A percentile compares a stretch with the other conserved stretches of the same genome.
Evolutionary conservation across 53 echinoderm and acorn worm genomes (phyloP).

Genomic region (Mesocentrotus franciscanus): DNA sequence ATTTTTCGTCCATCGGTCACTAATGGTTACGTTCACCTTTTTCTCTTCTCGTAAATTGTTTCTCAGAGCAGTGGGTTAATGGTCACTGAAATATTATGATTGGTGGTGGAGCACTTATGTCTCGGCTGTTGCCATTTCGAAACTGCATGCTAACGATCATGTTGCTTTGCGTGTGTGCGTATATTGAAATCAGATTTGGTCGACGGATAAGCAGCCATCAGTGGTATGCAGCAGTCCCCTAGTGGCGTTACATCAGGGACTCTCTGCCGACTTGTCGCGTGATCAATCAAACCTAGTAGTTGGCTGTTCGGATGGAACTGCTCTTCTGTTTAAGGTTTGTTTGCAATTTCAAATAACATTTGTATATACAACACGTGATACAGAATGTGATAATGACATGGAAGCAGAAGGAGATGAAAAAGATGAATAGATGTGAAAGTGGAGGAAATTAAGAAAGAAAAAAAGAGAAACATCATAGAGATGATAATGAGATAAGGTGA

Average conservation of each 20-base stretch:
- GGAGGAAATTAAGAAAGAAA: background rate
- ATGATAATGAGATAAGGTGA: no score
- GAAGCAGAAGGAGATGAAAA: no score
- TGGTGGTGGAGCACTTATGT: no score
- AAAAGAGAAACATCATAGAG: background rate
- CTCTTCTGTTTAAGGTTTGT: constrained; percentile 27
- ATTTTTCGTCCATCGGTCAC: no score
- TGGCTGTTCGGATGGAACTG: constrained; percentile 57
- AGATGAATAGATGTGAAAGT: background rate
- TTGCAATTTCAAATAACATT: no score
- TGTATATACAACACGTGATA: background rate
- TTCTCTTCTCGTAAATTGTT: no score
- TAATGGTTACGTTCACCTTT: no score
- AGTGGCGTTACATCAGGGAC: constrained; percentile 23
- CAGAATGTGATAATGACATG: no score
- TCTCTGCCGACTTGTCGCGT: constrained; percentile 54
- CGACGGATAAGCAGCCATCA: constrained; percentile 40
- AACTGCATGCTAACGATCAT: background rate
- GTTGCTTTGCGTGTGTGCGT: background rate
- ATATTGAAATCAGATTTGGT: constrained; percentile 25
- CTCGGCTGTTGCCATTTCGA: no score
- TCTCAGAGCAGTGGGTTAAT: no score
- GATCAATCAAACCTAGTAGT: constrained; percentile 50
- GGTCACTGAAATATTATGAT: no score
- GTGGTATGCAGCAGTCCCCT: background rate